phyloP scores from a whole-genome alignment of 2,888 invertebrate species.

The Leucoptera coffeella region DNA sequence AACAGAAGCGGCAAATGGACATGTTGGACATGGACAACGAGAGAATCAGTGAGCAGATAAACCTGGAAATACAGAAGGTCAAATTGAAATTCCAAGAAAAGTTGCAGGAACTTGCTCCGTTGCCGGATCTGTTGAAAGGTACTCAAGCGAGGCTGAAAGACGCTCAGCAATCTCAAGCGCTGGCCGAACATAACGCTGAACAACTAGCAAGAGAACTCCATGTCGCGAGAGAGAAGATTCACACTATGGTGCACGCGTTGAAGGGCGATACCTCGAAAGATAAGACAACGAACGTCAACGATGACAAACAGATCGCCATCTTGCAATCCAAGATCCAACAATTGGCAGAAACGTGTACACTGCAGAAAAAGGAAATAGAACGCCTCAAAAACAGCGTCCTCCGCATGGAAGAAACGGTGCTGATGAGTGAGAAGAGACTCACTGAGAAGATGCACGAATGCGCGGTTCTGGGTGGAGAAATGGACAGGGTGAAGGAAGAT shows the following conservation, averaged over 20 bases:
- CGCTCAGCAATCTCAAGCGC: slow-evolving; percentile 59
- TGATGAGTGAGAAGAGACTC: slow-evolving; percentile 53
- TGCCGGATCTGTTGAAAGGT: slow-evolving; percentile 63
- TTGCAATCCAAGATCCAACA: slow-evolving; percentile 40
- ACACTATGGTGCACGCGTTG: slow-evolving; percentile 20
- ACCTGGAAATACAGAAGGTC: slow-evolving; percentile 62
- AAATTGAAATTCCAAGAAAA: slow-evolving; percentile 69
- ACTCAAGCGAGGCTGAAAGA: slow-evolving; percentile 63
- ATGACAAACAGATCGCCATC: slow-evolving; percentile 39
- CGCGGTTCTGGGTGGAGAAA: slow-evolving; percentile 56
- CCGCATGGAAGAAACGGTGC: slow-evolving; percentile 51
- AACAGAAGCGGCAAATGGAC: slow-evolving; percentile 62
- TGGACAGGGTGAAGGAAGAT: slow-evolving; percentile 62
- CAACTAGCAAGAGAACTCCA: slow-evolving; percentile 60
- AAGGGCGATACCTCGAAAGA: slow-evolving; percentile 15
- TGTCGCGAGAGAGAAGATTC: slow-evolving; percentile 55
- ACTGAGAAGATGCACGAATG: slow-evolving; percentile 66
- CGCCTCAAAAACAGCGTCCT: slow-evolving; percentile 44
- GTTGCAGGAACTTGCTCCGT: slow-evolving; percentile 60
- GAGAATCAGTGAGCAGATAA: slow-evolving; percentile 64
- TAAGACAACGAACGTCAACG: too few species aligned
- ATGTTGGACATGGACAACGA: slow-evolving; percentile 68
- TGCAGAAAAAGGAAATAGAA: slow-evolving; percentile 36
- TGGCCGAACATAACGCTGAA: slow-evolving; percentile 62
- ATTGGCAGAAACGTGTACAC: slow-evolving; percentile 39